These are phyloP conservation scores for Dexiosoma caninum DNA, from an alignment of 2,888 invertebrate genomes.

Conservation along the genomic window DNA sequence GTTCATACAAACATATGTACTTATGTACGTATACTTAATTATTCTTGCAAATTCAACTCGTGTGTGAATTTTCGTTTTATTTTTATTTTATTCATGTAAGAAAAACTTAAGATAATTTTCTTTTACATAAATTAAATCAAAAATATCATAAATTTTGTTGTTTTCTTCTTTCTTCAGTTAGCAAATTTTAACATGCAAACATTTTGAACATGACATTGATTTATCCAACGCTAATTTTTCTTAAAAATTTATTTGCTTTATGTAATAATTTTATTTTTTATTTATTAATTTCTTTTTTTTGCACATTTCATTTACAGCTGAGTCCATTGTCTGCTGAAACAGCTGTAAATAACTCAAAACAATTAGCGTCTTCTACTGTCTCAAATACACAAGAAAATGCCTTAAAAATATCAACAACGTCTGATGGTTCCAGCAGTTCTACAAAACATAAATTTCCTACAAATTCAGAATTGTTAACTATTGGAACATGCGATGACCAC, in stretches of 20 bases:
- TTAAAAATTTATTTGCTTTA: not conserved
- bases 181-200: constrained; percentile 47
- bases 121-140: constrained; percentile 42
- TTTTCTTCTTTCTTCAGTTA: constrained; percentile 43
- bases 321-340: constrained; percentile 70
- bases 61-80: constrained; percentile 43
- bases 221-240: constrained; percentile 23
- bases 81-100: constrained; percentile 44
- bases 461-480: constrained; percentile 56
- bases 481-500: constrained; percentile 27
- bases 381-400: constrained; percentile 38
- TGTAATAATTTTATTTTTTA: not conserved
- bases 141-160: constrained; percentile 57
- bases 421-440: constrained; percentile 54
- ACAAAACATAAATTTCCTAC: constrained; percentile 54
- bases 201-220: constrained; percentile 64
- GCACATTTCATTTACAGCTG: constrained; percentile 66
- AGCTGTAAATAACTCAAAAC: constrained; percentile 57
- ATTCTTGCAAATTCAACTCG: constrained; percentile 54
- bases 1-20: too few species aligned
- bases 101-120: constrained; percentile 45
- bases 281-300: constrained; percentile 26
- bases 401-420: constrained; percentile 23
- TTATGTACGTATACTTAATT: not conserved
- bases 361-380: constrained; percentile 27